A percentile compares a stretch with the other conserved stretches of the same genome.
Conservation (phyloP, 2,113 vertebrate genomes). For the Eolophus roseicapilla region DNA sequence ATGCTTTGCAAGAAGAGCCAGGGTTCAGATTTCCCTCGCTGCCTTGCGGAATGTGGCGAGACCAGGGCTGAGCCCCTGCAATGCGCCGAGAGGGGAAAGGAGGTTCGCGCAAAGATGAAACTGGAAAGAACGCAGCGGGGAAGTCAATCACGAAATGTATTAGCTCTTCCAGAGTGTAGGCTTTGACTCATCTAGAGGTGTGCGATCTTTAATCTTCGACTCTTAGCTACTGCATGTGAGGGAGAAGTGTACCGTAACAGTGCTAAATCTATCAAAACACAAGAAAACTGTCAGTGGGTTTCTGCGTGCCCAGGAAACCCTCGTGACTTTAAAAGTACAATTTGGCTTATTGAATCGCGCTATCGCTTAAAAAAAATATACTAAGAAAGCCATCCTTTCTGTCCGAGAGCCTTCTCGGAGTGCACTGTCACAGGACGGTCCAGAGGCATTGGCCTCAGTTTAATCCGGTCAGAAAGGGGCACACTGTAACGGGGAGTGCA, state of each 20-base stretch:
- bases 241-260: constrained; percentile 9
- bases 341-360: neutral
- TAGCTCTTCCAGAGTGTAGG: neutral
- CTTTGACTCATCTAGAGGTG: constrained; percentile 22
- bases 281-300: constrained; percentile 5
- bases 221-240: neutral
- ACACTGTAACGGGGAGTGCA: neutral
- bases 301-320: neutral
- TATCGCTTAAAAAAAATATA: neutral
- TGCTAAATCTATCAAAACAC: constrained; percentile 19
- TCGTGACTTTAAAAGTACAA: neutral
- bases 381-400: neutral
- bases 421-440: neutral
- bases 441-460: accelerated
- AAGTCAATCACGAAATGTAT: constrained; percentile 45
- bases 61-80: neutral
- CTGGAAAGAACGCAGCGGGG: neutral
- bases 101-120: neutral
- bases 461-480: neutral
- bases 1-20: neutral
- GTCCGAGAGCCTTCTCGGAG: neutral
- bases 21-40: neutral
- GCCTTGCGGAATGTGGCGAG: neutral
- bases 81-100: neutral
- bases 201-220: constrained; percentile 28